Percentiles rank a stretch among this genome's conserved stretches.
Conservation (phyloP, 2,113 vertebrate genomes). For the Pomatorhinus ruficollis region DNA sequence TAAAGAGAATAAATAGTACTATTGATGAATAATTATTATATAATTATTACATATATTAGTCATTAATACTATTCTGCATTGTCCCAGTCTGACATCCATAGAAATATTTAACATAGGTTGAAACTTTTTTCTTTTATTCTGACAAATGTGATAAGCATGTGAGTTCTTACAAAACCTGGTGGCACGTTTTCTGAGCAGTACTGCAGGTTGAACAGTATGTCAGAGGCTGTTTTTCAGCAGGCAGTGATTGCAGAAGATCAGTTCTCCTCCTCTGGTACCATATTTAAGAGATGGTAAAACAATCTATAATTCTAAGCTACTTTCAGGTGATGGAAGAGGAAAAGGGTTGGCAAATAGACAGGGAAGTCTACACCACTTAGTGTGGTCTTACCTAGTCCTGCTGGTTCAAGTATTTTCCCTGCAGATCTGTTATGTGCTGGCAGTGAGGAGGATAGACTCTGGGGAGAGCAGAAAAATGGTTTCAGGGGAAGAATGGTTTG, state of each 20-base stretch:
- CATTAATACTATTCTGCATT: background rate
- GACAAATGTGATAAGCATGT: background rate
- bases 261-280: background rate
- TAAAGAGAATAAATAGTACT: background rate
- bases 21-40: background rate
- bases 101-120: background rate
- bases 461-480: background rate
- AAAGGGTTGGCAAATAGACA: background rate
- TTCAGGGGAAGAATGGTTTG: background rate
- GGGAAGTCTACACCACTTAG: background rate
- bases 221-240: background rate
- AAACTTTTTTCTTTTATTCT: background rate
- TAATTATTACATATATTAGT: background rate
- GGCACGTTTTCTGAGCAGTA: background rate
- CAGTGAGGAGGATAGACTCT: background rate
- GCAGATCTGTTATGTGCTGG: background rate
- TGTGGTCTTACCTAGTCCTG: fast-evolving
- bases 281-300: background rate
- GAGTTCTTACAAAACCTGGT: background rate
- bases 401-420: background rate
- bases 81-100: background rate
- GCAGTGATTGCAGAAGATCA: background rate
- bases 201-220: background rate
- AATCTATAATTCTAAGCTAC: background rate
- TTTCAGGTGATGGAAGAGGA: background rate